Evolutionary conservation across 2,888 invertebrate genomes (phyloP), one percentile per base, ranked within the genome.

Genomic region (Ichneumoninae sp.): DNA sequence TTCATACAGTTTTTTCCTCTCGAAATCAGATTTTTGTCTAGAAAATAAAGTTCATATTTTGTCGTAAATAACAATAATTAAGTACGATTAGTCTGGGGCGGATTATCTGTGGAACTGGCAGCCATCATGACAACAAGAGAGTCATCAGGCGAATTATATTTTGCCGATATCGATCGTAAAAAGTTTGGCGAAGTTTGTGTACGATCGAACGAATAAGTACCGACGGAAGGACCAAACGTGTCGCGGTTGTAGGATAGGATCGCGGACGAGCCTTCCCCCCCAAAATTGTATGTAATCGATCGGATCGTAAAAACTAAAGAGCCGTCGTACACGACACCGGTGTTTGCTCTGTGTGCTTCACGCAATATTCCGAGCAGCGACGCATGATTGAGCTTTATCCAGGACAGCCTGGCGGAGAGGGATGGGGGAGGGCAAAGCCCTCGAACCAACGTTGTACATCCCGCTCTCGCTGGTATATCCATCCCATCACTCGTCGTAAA

Each of bases 281-380:
- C 40, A 10, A 40, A 10, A 40, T 40, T 10, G 40, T 40, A 8
- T 10, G 40, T 80, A 86, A 87, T 87, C 87, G 87, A 87, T 86
- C 84, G 60, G 66, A 80, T 83, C 83, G 83, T 86, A 80, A 86
- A 85, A 85, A 82, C 57, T 70, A 68, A 86, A 87, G 84, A 82
- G 81, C 84, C 82, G 74, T 79, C 85, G 78, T 80, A 72, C 84
- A 84, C 81, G 85, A 83, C 71, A 84, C 69, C 70, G 57, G 60
- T 66, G 71, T 33, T 52, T 19, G 65, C 47, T 65, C 26, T 26
- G 30, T 47, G 26, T 66, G 76, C 62, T 57, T 65, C 44, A 44
- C 69, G 68, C 78, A 66, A 83, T 83, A 77, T 60, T 84, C 69
- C 54, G 62, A 57, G 40, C 54, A 52, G 36, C 71, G 44, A 44